These are phyloP conservation scores for Microctonus brassicae DNA, from an alignment of 2,888 invertebrate genomes.

Conservation along the genomic window DNA sequence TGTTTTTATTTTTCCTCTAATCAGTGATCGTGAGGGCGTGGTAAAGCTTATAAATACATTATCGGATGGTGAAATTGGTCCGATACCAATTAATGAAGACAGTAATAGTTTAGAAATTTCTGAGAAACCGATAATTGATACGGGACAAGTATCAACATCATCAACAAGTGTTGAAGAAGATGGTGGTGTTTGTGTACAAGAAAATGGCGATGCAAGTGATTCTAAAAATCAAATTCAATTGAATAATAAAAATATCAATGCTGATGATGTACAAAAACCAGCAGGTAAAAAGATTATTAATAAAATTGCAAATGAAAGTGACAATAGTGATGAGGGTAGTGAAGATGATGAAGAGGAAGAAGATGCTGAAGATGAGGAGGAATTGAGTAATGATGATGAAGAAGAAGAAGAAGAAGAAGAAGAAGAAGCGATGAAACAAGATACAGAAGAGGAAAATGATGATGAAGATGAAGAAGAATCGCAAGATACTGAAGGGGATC, in stretches of 20 bases:
- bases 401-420: conserved; percentile 43
- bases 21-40: conserved; percentile 84
- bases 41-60: conserved; percentile 83
- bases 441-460: conserved; percentile 45
- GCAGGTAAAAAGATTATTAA: conserved; percentile 54
- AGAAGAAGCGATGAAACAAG: conserved; percentile 10
- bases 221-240: conserved; percentile 54
- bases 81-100: conserved; percentile 75
- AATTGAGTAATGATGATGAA: conserved; percentile 41
- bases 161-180: conserved; percentile 54
- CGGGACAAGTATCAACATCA: conserved; percentile 69
- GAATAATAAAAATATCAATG: conserved; percentile 39
- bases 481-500: conserved; percentile 36
- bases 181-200: conserved; percentile 50
- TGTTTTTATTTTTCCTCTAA: too few relatives aligned
- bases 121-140: conserved; percentile 73
- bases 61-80: conserved; percentile 79
- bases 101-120: conserved; percentile 74
- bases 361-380: conserved; percentile 47
- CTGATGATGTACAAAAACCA: conserved; percentile 60
- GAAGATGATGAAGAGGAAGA: conserved; percentile 43
- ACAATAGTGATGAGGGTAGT: conserved; percentile 50
- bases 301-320: conserved; percentile 50
- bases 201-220: conserved; percentile 53
- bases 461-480: conserved; percentile 40